Evolutionary conservation across 2,888 invertebrate species (phyloP).

Genomic region (Drosophila hawaiiensis): DNA sequence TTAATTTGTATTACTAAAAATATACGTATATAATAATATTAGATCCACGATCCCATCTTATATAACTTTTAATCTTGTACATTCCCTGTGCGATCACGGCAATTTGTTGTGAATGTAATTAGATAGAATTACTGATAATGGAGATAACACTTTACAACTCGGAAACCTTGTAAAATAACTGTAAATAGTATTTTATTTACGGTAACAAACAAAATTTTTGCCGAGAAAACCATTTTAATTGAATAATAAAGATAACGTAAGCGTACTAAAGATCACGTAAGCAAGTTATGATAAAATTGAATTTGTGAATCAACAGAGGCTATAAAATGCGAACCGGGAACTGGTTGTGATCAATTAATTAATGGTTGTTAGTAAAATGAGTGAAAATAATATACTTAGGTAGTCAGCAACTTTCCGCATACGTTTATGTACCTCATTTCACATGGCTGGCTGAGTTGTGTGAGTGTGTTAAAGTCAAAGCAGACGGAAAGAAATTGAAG

Average conservation of each 20-base stretch:
- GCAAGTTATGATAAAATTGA: neutral
- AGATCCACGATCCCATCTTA: neutral
- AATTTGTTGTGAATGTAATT: neutral
- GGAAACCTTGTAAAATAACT: slow-evolving; percentile 9
- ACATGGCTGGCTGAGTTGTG: slow-evolving; percentile 8
- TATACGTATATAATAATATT: neutral
- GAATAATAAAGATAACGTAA: neutral
- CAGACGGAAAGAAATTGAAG: slow-evolving; percentile 43
- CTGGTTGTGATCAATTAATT: neutral
- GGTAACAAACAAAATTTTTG: neutral
- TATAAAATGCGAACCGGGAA: neutral
- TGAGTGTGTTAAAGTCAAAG: slow-evolving; percentile 10
- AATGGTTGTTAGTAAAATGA: neutral
- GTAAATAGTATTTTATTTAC: neutral
- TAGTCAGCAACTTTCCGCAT: neutral
- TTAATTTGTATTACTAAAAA: neutral
- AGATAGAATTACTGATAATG: neutral
- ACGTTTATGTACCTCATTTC: neutral
- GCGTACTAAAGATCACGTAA: neutral
- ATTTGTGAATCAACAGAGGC: neutral
- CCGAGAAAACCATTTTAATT: neutral
- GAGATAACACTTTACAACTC: neutral
- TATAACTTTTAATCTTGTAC: too few species aligned
- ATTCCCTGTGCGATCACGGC: slow-evolving; percentile 1
- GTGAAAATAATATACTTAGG: neutral